Percentiles rank a stretch among this genome's conserved stretches.
phyloP scores from a whole-genome alignment of 1,140 invertebrate species.

The Dinoponera quadriceps region DNA sequence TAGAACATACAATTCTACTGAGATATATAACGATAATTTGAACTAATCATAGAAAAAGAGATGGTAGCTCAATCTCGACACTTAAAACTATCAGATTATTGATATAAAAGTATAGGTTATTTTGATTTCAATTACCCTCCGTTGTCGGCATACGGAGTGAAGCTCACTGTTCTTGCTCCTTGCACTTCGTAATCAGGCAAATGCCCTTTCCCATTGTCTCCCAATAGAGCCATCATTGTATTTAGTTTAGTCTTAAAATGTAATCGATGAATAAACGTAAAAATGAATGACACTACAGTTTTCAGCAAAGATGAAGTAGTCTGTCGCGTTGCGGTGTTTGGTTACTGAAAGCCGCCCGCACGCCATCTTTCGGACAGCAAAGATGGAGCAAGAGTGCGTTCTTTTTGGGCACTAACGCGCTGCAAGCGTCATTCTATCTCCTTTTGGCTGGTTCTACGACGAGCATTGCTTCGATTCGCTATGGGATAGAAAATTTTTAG shows the following conservation, averaged over 20 bases:
- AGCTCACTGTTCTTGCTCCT: slow-evolving; percentile 88
- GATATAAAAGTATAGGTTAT: slow-evolving; percentile 59
- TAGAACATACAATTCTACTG: background rate
- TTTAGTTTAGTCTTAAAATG: background rate
- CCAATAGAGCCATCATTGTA: slow-evolving; percentile 75
- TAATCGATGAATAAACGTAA: background rate
- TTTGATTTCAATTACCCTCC: slow-evolving; percentile 87
- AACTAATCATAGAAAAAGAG: background rate
- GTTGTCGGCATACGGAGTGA: slow-evolving; percentile 92
- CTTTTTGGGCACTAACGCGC: too few relatives aligned
- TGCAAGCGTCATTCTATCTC: too few relatives aligned
- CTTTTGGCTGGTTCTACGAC: too few relatives aligned
- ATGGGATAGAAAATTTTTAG: too few relatives aligned
- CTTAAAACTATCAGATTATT: background rate
- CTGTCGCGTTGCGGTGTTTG: too few relatives aligned
- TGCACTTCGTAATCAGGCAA: slow-evolving; percentile 89
- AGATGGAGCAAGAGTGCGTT: too few relatives aligned
- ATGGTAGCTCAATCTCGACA: background rate
- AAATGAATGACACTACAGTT: slow-evolving; percentile 70
- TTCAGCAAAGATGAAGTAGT: slow-evolving; percentile 12
- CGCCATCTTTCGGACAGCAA: too few relatives aligned
- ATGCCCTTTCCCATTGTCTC: slow-evolving; percentile 71
- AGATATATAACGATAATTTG: background rate
- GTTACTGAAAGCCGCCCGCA: too few relatives aligned
- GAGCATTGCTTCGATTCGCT: too few relatives aligned